Evolutionary conservation across 2,888 invertebrate species (phyloP), one percentile per base, ranked within the genome.

Genomic region (Cheiracanthium punctorium): DNA sequence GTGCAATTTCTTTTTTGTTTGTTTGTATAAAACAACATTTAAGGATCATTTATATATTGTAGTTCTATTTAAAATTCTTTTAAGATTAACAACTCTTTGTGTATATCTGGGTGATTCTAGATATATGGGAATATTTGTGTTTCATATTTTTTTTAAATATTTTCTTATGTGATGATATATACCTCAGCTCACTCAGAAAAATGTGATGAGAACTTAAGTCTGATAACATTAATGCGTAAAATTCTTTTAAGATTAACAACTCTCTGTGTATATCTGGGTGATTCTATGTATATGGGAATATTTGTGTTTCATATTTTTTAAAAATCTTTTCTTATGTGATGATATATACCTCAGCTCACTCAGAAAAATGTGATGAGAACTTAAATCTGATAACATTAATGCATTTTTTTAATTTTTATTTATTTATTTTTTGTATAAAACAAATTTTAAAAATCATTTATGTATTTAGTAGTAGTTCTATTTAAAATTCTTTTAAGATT

Each of bases 181-280:
- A n/a, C 30, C 69, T 69, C 69, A 77, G 76, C 76, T 77, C 77
- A 77, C 77, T 70, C 77, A 52, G 77, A 77, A 70, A 20, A 52
- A 41, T 77, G 28, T 77, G 76, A 20, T 77, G 10, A 37, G 37
- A 7, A 37, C 37, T 37, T 37, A 10, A 37, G 10, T 37, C 10
- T 37, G 4, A 10, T 37, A 10, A 4, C n/a, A 37, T 7, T 7
- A 37, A 37, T 10, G 10, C 7, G 37, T 10, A 37, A 37, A 37
- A 10, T 37, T 37, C 4, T 37, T 37, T 10, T 37, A 37, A 37
- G 4, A 37, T 7, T 37, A 37, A 37, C 4, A 37, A 10, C 10
- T 37, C 37, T 37, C 7, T 37, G 37, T 37, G 10, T 37, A 37
- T 37, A 10, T 10, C 37, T 37, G 10, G 37, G 37, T 37, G 37